Evolutionary conservation across 1,140 invertebrate genomes (phyloP), one percentile per base, ranked within the genome.

Genomic region (Aphaenogaster floridana): DNA sequence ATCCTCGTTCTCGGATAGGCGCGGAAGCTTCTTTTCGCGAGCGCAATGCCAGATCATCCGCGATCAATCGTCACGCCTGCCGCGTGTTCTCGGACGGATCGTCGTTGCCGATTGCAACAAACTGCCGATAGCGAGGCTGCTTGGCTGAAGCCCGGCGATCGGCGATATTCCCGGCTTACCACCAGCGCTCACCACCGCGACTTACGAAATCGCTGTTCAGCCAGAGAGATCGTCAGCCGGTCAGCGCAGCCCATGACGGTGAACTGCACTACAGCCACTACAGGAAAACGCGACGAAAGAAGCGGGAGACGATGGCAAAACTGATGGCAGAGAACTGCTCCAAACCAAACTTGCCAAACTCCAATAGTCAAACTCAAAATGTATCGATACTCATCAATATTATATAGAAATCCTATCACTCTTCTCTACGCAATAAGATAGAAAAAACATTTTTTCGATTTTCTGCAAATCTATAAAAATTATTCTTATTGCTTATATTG

Each of bases 41-140:
- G 59, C 36, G 13, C 21, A 50, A 86, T 64, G 50, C 80, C 86
- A 91, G 88, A 83, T 81, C 90, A 91, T 91, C 54, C 90, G 90
- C 86, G 69, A 66, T 6, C 61, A 76, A 80, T 68, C 54, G 54
- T 68, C 13, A 81, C 63, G 21, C 69, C 66, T 79, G 61, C 28
- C 50, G 50, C 66, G 52, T 59, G 50, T 54, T 45, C 13, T 3
- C 50, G 9, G 34, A 39, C 50, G 13, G 59, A 34, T 34, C 39
- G 78, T 80, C 54, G 52, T 59, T 59, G 64, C 48, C 50, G 48
- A 54, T 36, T 36, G 17, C 68, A 36, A 72, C 80, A 59, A 72
- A 48, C 4, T 61, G 28, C 21, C n/a, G 64, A 57, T 28, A 66
- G 6, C 45, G 11, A 34, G 3, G 13, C n/a, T 13, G 11, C 52